Conservation (phyloP, 2,888 invertebrate species). For the Aphelenchoides bicaudatus region DNA sequence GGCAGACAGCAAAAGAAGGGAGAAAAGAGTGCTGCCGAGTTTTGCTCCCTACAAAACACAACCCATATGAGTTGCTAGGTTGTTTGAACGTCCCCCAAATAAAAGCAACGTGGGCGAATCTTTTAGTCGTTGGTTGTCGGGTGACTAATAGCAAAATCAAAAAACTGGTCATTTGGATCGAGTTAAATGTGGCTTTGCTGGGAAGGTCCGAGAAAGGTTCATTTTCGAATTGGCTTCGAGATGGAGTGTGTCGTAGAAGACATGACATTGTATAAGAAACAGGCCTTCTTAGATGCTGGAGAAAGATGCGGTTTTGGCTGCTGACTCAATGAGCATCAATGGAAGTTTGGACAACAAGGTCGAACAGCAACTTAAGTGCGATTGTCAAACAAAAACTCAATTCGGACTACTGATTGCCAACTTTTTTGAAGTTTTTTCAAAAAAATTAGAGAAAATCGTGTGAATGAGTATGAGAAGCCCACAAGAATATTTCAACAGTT, state of each 20-base stretch:
- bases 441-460: too few species aligned
- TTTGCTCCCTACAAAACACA: background rate
- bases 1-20: too few species aligned
- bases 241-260: background rate
- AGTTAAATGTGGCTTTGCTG: background rate
- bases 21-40: too few species aligned
- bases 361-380: slow-evolving; percentile 20
- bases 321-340: background rate
- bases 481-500: too few species aligned
- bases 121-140: background rate
- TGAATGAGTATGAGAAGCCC: too few species aligned
- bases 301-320: background rate
- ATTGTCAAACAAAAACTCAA: slow-evolving; percentile 20
- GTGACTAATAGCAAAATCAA: background rate
- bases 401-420: slow-evolving; percentile 20
- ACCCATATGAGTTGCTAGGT: background rate
- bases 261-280: background rate
- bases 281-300: background rate
- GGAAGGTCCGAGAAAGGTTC: slow-evolving; percentile 12
- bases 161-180: too few species aligned
- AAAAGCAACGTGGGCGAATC: background rate
- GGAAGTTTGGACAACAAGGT: slow-evolving; percentile 17
- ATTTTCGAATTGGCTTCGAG: background rate
- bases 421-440: slow-evolving; percentile 10
- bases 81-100: background rate